Percentiles rank a stretch among this genome's conserved stretches.
Evolutionary conservation across 2,113 vertebrate genomes (phyloP).

Genomic region (Morone saxatilis): DNA sequence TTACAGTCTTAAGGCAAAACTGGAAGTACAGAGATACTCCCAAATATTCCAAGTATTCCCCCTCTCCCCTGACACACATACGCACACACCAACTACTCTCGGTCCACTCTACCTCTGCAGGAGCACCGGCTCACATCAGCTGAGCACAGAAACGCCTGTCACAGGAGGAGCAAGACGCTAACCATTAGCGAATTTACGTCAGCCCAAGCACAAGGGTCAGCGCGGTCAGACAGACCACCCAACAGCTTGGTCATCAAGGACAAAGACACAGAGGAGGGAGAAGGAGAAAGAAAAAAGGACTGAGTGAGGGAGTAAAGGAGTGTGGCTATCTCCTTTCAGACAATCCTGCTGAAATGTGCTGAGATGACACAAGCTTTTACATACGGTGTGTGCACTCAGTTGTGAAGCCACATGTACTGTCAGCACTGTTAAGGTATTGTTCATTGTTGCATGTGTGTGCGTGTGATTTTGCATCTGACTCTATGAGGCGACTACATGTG

Average conservation of each 20-base stretch:
- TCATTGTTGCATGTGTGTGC: constrained; percentile 42
- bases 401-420: constrained; percentile 64
- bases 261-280: constrained; percentile 65
- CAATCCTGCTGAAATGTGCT: constrained; percentile 69
- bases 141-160: constrained; percentile 67
- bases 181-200: constrained; percentile 81
- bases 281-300: constrained; percentile 38
- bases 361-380: constrained; percentile 76
- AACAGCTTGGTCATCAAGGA: constrained; percentile 80
- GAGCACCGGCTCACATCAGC: constrained; percentile 68
- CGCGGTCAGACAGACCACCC: constrained; percentile 80
- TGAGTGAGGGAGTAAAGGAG: constrained; percentile 45
- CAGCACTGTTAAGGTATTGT: constrained; percentile 62
- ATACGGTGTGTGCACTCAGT: constrained; percentile 60
- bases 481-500: neutral
- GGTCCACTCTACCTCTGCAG: constrained; percentile 32
- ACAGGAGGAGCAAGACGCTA: constrained; percentile 64
- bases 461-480: constrained; percentile 32
- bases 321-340: constrained; percentile 71
- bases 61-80: neutral
- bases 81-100: neutral
- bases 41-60: constrained; percentile 54
- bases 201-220: constrained; percentile 72
- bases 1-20: constrained; percentile 20
- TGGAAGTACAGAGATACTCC: constrained; percentile 38